Evolutionary conservation across 2,113 vertebrate genomes (phyloP).

Genomic region (Lepidothrix coronata): DNA sequence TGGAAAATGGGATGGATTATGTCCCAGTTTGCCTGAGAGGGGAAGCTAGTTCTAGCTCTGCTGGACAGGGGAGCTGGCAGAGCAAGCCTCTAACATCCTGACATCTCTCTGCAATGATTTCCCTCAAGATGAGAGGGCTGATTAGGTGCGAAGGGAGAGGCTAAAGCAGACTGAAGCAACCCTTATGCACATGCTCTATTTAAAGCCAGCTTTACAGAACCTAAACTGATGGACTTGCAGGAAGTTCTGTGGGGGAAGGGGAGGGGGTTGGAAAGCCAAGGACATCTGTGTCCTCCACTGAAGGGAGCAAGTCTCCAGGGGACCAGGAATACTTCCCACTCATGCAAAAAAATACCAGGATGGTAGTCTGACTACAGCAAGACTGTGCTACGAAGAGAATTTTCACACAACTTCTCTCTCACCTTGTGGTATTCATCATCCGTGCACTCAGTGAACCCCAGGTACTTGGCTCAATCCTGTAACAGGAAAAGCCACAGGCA

Average conservation of each 20-base stretch:
- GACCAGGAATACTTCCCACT: not conserved
- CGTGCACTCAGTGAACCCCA: not conserved
- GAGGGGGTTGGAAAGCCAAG: not conserved
- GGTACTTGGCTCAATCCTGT: not conserved
- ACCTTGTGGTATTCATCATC: not conserved
- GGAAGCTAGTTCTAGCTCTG: not conserved
- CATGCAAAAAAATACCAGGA: not conserved
- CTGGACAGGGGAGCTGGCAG: not conserved
- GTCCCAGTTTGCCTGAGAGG: not conserved
- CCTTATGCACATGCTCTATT: not conserved
- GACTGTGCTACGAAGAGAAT: not conserved
- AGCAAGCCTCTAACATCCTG: not conserved
- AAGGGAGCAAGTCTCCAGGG: not conserved
- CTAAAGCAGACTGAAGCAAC: not conserved
- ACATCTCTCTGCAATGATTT: not conserved
- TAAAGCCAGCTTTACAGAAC: not conserved
- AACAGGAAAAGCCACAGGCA: not conserved
- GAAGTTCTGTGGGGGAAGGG: not conserved
- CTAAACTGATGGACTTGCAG: not conserved
- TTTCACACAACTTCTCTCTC: not conserved
- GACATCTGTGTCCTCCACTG: not conserved
- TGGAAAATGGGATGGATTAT: slow-evolving; percentile 25
- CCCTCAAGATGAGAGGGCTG: not conserved
- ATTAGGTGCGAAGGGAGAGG: not conserved
- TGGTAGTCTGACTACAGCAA: not conserved